Percentiles rank a stretch among this genome's conserved stretches.
These are phyloP conservation scores for Sinosuthora webbiana DNA, from an alignment of 2,113 vertebrate genomes.

Conservation along the genomic window DNA sequence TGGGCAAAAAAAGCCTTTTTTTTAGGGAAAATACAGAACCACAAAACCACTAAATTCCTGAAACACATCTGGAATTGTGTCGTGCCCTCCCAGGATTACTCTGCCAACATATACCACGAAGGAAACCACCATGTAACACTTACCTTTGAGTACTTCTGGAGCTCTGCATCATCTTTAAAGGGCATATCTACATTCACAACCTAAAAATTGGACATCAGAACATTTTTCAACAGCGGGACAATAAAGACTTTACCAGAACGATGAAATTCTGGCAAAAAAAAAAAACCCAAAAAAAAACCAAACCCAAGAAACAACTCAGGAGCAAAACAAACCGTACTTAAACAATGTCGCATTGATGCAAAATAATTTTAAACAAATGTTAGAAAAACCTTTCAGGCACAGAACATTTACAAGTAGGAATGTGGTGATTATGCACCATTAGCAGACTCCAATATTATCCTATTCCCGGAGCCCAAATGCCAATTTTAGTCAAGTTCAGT, in stretches of 20 bases:
- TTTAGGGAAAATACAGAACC: not conserved
- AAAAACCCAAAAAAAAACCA: not conserved
- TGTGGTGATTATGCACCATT: conserved; percentile 6
- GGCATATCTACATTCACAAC: conserved; percentile 86
- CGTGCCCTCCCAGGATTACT: not conserved
- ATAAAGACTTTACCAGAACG: not conserved
- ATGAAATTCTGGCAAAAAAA: not conserved
- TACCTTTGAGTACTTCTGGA: conserved; percentile 96
- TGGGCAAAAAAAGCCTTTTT: not conserved
- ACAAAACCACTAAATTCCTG: not conserved
- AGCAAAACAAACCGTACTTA: not conserved
- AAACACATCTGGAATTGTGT: not conserved
- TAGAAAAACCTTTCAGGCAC: not conserved
- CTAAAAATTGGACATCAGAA: conserved; percentile 63
- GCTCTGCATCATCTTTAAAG: conserved; percentile 86
- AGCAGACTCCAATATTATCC: conserved; percentile 26
- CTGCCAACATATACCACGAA: not conserved
- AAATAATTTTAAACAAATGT: conserved; percentile 36
- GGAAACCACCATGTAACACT: not conserved
- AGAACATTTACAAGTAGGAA: conserved; percentile 5
- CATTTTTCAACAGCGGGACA: not conserved
- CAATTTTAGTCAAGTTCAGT: conserved; percentile 33
- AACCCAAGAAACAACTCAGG: not conserved
- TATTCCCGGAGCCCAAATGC: not conserved
- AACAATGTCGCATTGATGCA: conserved; percentile 4